Percentiles rank a stretch among this genome's conserved stretches.
These are phyloP conservation scores for Drosophila sproati DNA, from an alignment of 1,140 invertebrate species.

Conservation along the genomic window DNA sequence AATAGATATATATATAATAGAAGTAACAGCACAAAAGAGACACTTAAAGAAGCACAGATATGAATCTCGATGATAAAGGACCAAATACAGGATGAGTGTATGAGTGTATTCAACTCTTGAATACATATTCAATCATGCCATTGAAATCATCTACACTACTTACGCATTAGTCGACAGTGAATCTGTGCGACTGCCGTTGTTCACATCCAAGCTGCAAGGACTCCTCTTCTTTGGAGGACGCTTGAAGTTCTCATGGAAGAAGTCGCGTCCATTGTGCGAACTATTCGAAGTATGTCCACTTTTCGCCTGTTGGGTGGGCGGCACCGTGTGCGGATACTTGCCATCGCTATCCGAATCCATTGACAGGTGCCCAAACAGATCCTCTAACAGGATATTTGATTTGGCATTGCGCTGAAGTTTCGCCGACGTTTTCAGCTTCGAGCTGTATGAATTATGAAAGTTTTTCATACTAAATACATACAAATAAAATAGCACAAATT, in stretches of 20 bases:
- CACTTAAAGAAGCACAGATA: conserved; percentile 48
- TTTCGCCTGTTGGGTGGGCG: conserved; percentile 69
- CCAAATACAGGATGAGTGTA: conserved; percentile 25
- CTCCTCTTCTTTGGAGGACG: conserved; percentile 46
- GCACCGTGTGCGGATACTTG: conserved; percentile 83
- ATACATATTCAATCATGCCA: background rate
- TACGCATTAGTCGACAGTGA: conserved; percentile 73
- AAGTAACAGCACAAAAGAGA: conserved; percentile 19
- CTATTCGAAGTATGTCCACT: conserved; percentile 56
- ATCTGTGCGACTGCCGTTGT: conserved; percentile 76
- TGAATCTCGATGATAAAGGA: conserved; percentile 44
- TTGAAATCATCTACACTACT: conserved; percentile 41
- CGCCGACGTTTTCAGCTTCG: conserved; percentile 81
- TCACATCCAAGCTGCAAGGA: conserved; percentile 71
- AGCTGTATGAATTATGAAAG: conserved; percentile 49
- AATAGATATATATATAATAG: conserved; percentile 33
- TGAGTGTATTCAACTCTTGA: conserved; percentile 18
- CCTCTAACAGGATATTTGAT: conserved; percentile 77
- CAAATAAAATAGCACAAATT: background rate
- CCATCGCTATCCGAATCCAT: conserved; percentile 78
- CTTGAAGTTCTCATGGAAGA: conserved; percentile 63
- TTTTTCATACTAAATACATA: conserved; percentile 7
- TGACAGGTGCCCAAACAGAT: conserved; percentile 81
- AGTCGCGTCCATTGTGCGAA: conserved; percentile 58
- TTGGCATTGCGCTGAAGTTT: conserved; percentile 76